Evolutionary conservation across 2,888 invertebrate species (phyloP).

Genomic region (Ormia ochracea): DNA sequence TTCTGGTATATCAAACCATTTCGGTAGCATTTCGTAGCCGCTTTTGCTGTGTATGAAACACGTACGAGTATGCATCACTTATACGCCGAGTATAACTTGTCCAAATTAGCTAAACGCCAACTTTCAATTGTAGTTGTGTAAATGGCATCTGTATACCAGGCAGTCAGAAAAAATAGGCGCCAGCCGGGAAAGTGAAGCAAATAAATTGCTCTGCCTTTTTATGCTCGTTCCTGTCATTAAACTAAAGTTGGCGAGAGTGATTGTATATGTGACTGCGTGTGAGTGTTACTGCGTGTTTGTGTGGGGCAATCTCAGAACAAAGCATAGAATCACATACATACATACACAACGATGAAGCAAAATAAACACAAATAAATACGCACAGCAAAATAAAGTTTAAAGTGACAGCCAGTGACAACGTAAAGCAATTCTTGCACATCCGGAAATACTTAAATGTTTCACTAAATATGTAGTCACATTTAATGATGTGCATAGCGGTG

Average conservation of each 20-base stretch:
- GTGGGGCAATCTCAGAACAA: no score
- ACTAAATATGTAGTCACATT: not conserved
- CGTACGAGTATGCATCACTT: not conserved
- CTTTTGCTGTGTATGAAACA: no score
- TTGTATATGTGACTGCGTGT: not conserved
- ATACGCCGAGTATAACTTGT: no score
- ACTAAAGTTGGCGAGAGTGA: not conserved
- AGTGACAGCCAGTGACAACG: conserved; percentile 69
- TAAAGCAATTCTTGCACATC: conserved; percentile 30
- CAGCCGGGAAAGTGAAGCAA: not conserved
- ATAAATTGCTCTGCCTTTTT: not conserved
- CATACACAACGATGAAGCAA: not conserved
- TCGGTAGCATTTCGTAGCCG: not conserved
- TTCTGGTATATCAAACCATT: no score
- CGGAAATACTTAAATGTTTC: not conserved
- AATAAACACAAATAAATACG: not conserved
- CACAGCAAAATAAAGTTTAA: conserved; percentile 32
- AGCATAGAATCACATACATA: not conserved
- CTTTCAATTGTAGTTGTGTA: conserved; percentile 47
- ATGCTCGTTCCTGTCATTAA: not conserved
- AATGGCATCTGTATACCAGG: conserved; percentile 52
- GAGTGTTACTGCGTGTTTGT: not conserved
- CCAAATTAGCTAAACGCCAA: not conserved
- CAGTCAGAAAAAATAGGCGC: conserved; percentile 20
- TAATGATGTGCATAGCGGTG: not conserved